phyloP scores from a whole-genome alignment of 2,113 vertebrate species.

The Rhynchomys soricoides region DNA sequence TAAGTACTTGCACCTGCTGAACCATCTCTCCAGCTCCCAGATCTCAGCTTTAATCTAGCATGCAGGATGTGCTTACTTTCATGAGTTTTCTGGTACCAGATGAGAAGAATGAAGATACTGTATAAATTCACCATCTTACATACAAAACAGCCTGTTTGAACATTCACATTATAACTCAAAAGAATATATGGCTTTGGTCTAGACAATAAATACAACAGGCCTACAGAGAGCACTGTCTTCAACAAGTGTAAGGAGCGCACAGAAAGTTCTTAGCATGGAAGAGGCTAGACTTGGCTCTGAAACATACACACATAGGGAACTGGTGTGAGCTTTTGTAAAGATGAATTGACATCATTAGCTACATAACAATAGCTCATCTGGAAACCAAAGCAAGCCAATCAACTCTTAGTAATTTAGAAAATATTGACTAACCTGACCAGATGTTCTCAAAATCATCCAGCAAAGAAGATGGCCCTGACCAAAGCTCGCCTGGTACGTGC shows the following conservation, averaged over 20 bases:
- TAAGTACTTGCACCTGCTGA: neutral
- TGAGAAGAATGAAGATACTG: neutral
- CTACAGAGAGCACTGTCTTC: neutral
- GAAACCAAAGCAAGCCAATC: neutral
- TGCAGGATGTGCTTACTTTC: neutral
- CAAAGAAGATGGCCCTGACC: slow-evolving; percentile 88
- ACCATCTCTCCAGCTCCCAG: neutral
- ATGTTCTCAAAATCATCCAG: slow-evolving; percentile 76
- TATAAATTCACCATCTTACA: neutral
- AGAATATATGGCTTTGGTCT: neutral
- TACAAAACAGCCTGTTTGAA: neutral
- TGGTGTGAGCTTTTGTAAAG: neutral
- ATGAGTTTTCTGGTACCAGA: neutral
- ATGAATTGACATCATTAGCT: neutral
- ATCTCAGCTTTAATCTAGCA: neutral
- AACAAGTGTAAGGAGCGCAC: neutral
- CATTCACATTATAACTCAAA: neutral
- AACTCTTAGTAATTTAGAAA: neutral
- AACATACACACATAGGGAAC: neutral
- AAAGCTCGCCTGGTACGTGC: slow-evolving; percentile 87
- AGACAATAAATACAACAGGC: neutral
- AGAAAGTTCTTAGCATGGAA: neutral
- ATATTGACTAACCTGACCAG: neutral
- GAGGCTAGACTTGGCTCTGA: neutral
- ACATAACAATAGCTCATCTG: neutral